Evolutionary conservation across 2,888 invertebrate species (phyloP).

Genomic region (Onthophagus sagittarius): DNA sequence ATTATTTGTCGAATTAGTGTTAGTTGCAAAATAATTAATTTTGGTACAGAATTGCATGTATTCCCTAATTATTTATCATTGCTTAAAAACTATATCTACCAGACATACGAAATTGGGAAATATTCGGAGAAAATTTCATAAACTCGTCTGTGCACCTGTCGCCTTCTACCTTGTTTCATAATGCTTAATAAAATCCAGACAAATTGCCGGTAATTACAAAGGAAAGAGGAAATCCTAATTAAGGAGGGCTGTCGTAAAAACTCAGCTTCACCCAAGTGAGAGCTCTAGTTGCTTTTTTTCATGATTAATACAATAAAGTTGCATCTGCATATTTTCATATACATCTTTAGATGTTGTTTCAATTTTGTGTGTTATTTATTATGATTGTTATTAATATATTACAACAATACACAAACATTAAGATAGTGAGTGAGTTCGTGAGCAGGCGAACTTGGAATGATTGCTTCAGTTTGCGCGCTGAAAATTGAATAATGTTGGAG

Average conservation of each 20-base stretch:
- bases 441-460: neutral
- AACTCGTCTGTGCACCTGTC: neutral
- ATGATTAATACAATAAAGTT: neutral
- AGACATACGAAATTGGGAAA: too few relatives aligned
- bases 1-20: too few relatives aligned
- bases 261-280: neutral
- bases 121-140: neutral
- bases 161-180: neutral
- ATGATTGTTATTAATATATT: neutral
- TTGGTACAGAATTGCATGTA: too few relatives aligned
- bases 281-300: neutral
- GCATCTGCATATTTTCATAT: neutral
- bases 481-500: neutral
- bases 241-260: neutral
- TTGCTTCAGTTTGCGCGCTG: neutral
- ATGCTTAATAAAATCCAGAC: neutral
- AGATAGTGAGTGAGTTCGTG: too few relatives aligned
- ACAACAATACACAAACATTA: too few relatives aligned
- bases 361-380: neutral
- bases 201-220: neutral
- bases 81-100: too few relatives aligned
- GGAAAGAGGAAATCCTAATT: neutral
- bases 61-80: too few relatives aligned
- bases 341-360: neutral
- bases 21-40: too few relatives aligned